These are phyloP conservation scores for Solea solea DNA, from an alignment of 2,113 vertebrate species.

Conservation along the genomic window DNA sequence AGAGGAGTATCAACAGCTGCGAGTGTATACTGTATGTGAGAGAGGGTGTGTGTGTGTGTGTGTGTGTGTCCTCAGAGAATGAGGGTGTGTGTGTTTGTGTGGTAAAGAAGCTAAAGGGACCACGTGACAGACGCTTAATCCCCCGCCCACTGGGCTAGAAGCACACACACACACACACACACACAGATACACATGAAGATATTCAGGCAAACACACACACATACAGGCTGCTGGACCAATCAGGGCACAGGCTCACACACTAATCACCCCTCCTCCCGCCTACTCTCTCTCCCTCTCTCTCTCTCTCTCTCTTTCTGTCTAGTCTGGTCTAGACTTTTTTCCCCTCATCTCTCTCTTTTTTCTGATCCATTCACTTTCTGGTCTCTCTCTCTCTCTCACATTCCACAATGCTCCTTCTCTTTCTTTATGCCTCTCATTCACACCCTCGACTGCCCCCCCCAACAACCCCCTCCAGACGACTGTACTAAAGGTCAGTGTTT, in stretches of 20 bases:
- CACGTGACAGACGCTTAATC: constrained; percentile 76
- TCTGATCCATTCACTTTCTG: constrained; percentile 70
- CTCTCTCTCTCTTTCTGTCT: constrained; percentile 21
- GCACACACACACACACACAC: constrained; percentile 27
- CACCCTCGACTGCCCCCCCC: constrained; percentile 15
- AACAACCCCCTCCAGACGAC: constrained; percentile 22
- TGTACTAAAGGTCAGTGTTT: constrained; percentile 64
- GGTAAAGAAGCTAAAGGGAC: constrained; percentile 77
- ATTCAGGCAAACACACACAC: constrained; percentile 31
- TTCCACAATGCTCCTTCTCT: constrained; percentile 39
- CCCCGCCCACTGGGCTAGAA: constrained; percentile 65
- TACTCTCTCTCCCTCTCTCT: constrained; percentile 12
- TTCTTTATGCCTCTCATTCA: constrained; percentile 35
- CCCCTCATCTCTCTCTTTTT: constrained; percentile 29
- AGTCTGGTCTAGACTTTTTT: constrained; percentile 33
- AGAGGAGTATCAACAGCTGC: constrained; percentile 28
- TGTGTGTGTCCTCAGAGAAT: constrained; percentile 43
- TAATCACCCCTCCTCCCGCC: constrained; percentile 53
- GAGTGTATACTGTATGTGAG: constrained; percentile 1
- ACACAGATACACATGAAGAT: constrained; percentile 1
- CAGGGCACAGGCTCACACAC: constrained; percentile 30
- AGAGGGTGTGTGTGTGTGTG: constrained; percentile 28
- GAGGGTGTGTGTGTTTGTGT: constrained; percentile 68
- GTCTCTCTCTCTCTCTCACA: constrained; percentile 42
- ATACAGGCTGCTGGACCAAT: constrained; percentile 42